Evolutionary conservation across 2,888 invertebrate species (phyloP), one percentile per base, ranked within the genome.

Genomic region (Spialia ferax): DNA sequence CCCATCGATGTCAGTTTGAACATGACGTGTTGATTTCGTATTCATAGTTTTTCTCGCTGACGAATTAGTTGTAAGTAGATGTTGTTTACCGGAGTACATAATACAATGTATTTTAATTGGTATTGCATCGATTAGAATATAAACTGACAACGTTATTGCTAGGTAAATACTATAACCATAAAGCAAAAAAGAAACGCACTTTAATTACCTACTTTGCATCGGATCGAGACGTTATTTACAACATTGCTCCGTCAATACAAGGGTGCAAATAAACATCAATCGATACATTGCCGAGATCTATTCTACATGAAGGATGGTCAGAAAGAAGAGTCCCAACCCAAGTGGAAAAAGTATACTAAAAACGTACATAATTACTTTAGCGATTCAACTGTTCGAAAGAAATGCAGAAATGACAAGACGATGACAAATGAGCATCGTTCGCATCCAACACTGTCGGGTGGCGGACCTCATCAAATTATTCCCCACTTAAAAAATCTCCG

Each of bases 381-480:
- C 87, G 85, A 91, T 92, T 88, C 91, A 82, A 92, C 89, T 90
- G 90, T 79, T 87, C 85, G 84, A 90, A 93, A 92, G 93, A 93
- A 93, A 92, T 85, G 89, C 88, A 91, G 91, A 91, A 93, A 93
- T 92, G 93, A 93, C 93, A 93, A 93, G 93, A 93, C 93, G 93
- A 93, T 93, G 93, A 93, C 93, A 93, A 93, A 93, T 93, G 93
- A 93, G 92, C 90, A 81, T 78, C 86, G 87, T 83, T 84, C 86
- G 84, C 86, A 86, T 87, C 89, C 86, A 88, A 84, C 91, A 79
- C 91, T 88, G 91, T 89, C 93, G 93, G 92, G 93, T 93, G 92
- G 93, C 90, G 87, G 87, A 91, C 92, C 93, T 93, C 93, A 93
- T 93, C 93, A 93, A 93, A 93, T 93, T 92, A 93, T 93, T 91